Base-by-base conservation (phyloP, 1,140 invertebrate genomes). In the Parapsyche elsis region DNA sequence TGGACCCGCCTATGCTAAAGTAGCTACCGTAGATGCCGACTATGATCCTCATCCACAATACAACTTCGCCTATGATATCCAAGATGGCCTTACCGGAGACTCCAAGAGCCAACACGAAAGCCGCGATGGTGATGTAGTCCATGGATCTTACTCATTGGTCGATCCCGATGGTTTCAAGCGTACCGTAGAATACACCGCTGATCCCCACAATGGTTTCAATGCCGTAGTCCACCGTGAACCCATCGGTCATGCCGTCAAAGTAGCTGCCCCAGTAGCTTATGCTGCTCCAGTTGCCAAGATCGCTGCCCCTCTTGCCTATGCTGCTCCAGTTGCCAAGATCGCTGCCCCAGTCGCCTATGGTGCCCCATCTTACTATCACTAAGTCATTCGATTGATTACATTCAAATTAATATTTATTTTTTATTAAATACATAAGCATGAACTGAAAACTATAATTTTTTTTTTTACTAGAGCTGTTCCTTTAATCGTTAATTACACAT, bases 41-140 rank as follows among this genome's bases (percentile, higher is more conserved):
- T 91, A 90, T 80, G 89, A 91, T 84, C 87, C 89, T 0, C 87
- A 90, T 80, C 90, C 90, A n/a, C 90, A 90, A 84, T 91, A 90
- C 84, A 88, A 86, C 71, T 91, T 88, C 85, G 88, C 89, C 24
- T 92, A 92, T 84, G 88, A 90, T 70, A 88, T 92, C 23, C 88
- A 91, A 84, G 91, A 92, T 78, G 87, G 89, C 23, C 88, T 90
- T 84, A 92, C 89, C 57, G 91, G 92, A 12, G 91, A 92, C 84
- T 88, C 88, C 84, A 92, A 92, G 85, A 89, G 88, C 80, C 90
- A 91, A 44, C 64, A 81, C 10, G 84, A 86, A 79, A 84, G 76
- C 79, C 80, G 85, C 45, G 78, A 84, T 53, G 86, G 85, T 82
- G 85, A 86, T 80, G 81, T 85, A 24, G 84, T 86, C 59, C 74